Evolutionary conservation across 2,888 invertebrate species (phyloP).

Genomic region (Catocala sponsa): DNA sequence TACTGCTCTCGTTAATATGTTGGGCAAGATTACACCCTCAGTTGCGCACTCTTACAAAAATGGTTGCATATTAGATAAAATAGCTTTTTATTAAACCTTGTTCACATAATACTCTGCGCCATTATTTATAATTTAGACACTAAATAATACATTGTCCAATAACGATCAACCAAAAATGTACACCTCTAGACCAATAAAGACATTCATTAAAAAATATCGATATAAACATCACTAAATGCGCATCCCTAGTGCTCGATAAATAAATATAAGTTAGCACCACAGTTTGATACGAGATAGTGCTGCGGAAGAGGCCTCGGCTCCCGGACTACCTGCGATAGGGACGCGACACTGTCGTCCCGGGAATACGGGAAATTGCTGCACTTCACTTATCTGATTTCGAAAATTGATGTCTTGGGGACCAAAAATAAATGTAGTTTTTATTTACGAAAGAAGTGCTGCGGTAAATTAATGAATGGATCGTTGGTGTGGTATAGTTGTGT

Average conservation of each 20-base stretch:
- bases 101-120: too few relatives aligned
- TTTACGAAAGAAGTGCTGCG: not conserved
- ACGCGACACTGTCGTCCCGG: constrained; percentile 16
- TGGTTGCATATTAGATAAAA: too few relatives aligned
- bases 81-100: too few relatives aligned
- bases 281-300: constrained; percentile 50
- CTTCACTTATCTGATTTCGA: constrained; percentile 11
- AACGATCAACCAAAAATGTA: too few relatives aligned
- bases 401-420: constrained; percentile 4
- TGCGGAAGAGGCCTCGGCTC: constrained; percentile 16
- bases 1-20: too few relatives aligned
- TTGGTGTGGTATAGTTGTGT: too few relatives aligned
- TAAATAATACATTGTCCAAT: too few relatives aligned
- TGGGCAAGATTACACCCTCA: too few relatives aligned
- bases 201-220: not conserved
- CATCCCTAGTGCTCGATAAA: not conserved
- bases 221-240: not conserved
- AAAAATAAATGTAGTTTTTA: not conserved
- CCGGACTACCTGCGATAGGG: constrained; percentile 22
- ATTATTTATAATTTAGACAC: too few relatives aligned
- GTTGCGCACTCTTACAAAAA: too few relatives aligned
- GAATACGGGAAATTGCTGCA: constrained; percentile 30
- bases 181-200: too few relatives aligned
- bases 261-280: constrained; percentile 17
- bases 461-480: too few relatives aligned